Evolutionary conservation across 2,113 vertebrate species (phyloP).

Genomic region (Cryptomyrus ogoouensis): DNA sequence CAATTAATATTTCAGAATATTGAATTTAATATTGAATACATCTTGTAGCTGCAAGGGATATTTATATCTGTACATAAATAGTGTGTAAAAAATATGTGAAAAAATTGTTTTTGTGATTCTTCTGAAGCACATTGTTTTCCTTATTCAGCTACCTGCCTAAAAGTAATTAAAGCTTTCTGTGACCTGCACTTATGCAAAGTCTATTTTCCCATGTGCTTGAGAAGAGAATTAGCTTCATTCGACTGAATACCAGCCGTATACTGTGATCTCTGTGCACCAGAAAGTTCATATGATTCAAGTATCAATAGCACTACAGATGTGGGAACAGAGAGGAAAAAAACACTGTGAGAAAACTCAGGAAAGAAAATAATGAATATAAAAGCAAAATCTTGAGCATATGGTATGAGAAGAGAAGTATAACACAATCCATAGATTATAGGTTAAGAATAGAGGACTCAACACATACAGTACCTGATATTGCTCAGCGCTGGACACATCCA

Average conservation of each 20-base stretch:
- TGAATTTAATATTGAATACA: not conserved
- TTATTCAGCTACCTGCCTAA: not conserved
- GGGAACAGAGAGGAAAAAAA: conserved; percentile 26
- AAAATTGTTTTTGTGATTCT: not conserved
- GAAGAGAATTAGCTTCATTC: not conserved
- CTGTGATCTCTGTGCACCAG: conserved; percentile 30
- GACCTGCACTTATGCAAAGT: not conserved
- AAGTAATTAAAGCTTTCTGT: not conserved
- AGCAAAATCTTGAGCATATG: conserved; percentile 38
- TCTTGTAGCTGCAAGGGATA: not conserved
- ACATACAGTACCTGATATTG: conserved; percentile 36
- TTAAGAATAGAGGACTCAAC: conserved; percentile 33
- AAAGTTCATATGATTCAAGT: conserved; percentile 29
- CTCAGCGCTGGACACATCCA: conserved; percentile 33
- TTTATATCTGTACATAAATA: not conserved
- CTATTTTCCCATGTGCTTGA: not conserved
- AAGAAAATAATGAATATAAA: conserved; percentile 40
- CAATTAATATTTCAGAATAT: not conserved
- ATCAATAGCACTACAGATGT: conserved; percentile 38
- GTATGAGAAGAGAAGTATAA: conserved; percentile 40
- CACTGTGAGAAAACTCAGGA: conserved; percentile 41
- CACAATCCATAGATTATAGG: conserved; percentile 36
- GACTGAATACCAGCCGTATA: not conserved
- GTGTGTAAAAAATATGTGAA: not conserved
- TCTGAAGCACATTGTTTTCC: not conserved